These are phyloP conservation scores for Melieria crassipennis DNA, from an alignment of 2,888 invertebrate species.

Conservation along the genomic window DNA sequence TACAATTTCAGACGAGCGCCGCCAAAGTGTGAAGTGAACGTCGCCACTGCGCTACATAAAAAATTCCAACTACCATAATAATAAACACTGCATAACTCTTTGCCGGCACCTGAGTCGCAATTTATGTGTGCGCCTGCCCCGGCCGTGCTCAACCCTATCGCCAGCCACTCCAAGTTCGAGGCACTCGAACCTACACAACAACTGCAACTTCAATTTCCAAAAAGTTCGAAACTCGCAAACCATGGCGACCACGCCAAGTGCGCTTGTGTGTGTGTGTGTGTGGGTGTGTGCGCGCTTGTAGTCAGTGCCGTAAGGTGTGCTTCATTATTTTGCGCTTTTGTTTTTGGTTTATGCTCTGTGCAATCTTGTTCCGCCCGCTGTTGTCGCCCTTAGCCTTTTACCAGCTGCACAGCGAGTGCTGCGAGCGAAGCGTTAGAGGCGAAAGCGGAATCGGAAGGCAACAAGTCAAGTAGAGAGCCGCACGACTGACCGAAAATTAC, in stretches of 20 bases:
- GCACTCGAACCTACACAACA: neutral
- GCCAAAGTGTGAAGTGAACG: conserved; percentile 11
- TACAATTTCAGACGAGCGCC: conserved; percentile 19
- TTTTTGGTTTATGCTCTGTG: conserved; percentile 9
- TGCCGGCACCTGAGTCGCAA: conserved; percentile 31
- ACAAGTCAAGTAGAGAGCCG: neutral
- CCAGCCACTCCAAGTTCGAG: conserved; percentile 14
- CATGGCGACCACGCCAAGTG: neutral
- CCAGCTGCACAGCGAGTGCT: too few species aligned
- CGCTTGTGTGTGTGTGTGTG: neutral
- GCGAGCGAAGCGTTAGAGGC: neutral
- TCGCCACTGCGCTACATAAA: conserved; percentile 3
- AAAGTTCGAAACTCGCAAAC: conserved; percentile 12
- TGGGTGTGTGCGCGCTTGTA: neutral
- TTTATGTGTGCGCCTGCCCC: conserved; percentile 17
- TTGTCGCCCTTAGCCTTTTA: neutral
- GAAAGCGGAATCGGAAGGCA: neutral
- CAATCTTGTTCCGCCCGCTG: conserved; percentile 10
- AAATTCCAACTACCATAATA: conserved; percentile 15
- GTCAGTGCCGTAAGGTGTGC: neutral
- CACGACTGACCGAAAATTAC: neutral
- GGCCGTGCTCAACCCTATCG: too few species aligned
- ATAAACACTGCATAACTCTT: conserved; percentile 30
- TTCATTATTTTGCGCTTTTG: conserved; percentile 21
- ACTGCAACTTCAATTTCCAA: neutral